Evolutionary conservation across 2,797 vertebrate genomes (phyloP).

Genomic region (Psittacula echo): DNA sequence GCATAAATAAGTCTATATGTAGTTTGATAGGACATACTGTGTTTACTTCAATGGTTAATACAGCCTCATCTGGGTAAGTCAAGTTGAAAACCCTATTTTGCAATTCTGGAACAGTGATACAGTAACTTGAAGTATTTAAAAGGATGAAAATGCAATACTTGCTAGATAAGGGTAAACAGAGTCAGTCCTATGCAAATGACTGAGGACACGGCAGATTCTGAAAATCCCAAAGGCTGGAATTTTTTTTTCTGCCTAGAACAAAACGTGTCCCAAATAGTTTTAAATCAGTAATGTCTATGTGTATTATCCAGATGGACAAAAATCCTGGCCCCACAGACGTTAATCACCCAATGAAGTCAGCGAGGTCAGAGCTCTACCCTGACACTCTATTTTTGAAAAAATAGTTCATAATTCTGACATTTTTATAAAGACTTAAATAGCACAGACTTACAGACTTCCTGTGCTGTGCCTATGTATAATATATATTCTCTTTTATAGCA

Average conservation of each 20-base stretch:
- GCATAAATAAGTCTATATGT: neutral
- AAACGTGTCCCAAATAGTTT: neutral
- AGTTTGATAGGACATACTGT: fast-evolving
- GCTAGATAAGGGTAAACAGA: neutral
- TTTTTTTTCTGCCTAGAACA: neutral
- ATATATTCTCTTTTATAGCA: neutral
- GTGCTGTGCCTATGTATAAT: neutral
- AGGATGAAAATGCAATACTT: neutral
- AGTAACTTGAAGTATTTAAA: neutral
- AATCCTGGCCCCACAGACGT: neutral
- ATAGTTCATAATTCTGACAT: conserved; percentile 3
- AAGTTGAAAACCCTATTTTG: neutral
- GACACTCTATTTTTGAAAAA: neutral
- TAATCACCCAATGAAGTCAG: conserved; percentile 11
- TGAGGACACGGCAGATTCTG: neutral
- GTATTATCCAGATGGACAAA: neutral
- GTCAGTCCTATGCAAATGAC: neutral
- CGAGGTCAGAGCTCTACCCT: neutral
- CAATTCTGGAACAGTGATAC: neutral
- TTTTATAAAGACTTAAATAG: conserved; percentile 7
- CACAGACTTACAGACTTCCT: neutral
- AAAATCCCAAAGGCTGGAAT: neutral
- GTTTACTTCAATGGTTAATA: neutral
- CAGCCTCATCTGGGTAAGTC: neutral
- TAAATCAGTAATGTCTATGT: neutral